Evolutionary conservation across 2,797 vertebrate genomes (phyloP), one percentile per base, ranked within the genome.

Genomic region (Myioborus melanocephalus): DNA sequence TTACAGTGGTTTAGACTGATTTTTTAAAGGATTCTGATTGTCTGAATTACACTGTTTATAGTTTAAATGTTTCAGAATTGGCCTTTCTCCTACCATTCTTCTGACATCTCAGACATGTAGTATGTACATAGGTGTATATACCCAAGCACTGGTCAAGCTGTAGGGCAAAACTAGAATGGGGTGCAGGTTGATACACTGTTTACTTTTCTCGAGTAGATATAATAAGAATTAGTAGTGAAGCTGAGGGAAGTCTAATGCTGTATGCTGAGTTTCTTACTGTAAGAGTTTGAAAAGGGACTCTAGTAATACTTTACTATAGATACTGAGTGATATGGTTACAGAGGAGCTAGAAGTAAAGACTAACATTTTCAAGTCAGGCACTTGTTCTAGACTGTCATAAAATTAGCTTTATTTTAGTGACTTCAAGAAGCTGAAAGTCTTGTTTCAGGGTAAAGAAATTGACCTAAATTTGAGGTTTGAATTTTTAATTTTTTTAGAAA

Each of bases 71-170:
- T 95, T 90, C 70, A 73, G 79, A 94, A 83, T 70, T 44, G n/a
- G 14, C 83, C 28, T 90, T 91, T 95, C 56, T 95, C 56, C 55
- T 91, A 26, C 66, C 12, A 41, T 88, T 91, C 27, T 87, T 80
- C 46, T 90, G 60, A 50, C 59, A 60, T 73, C 63, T 87, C 71
- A 52, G 75, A 53, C 64, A 71, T 76, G 52, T 59, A 81, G 39
- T 60, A 56, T 94, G 92, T 93, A 92, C 43, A 79, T 91, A 94
- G 53, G 16, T 96, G 87, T 94, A 92, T 91, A 94, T 93, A 94
- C 52, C 81, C 75, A 70, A 87, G 50, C 75, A 84, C 35, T 87
- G 69, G 65, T 79, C 75, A 94, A 65, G 81, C 78, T 70, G 47
- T 69, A 39, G 70, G 59, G n/a, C 55, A 72, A 71, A 84, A 86